These are phyloP conservation scores for Diadophis punctatus DNA, from an alignment of 2,113 vertebrate species.

Conservation along the genomic window DNA sequence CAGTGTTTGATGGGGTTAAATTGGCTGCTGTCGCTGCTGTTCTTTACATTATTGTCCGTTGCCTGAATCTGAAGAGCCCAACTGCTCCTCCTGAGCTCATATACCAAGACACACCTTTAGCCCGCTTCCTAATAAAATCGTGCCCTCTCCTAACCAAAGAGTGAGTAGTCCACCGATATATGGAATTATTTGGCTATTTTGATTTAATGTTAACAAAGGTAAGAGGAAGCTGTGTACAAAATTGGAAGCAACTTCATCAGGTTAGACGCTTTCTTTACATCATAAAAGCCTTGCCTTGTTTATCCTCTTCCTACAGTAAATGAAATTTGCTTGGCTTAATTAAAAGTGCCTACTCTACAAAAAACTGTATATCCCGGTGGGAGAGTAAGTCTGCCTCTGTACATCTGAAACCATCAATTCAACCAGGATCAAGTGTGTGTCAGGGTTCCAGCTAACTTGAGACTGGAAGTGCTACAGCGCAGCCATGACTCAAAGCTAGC, in stretches of 20 bases:
- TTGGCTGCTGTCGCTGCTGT: constrained; percentile 91
- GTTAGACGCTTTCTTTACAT: neutral
- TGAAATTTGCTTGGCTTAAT: neutral
- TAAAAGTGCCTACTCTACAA: neutral
- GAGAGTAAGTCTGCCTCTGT: neutral
- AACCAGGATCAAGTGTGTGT: neutral
- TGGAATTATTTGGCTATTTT: neutral
- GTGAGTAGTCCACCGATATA: constrained; percentile 72
- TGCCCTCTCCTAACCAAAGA: constrained; percentile 97
- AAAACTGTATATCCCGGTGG: neutral
- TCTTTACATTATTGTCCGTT: constrained; percentile 92
- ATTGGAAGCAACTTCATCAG: neutral
- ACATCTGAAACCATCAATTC: neutral
- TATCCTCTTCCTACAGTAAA: neutral
- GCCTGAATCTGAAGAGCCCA: constrained; percentile 94
- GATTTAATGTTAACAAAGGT: neutral
- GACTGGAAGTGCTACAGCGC: too few relatives aligned
- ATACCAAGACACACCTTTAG: constrained; percentile 89
- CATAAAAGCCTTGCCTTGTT: neutral
- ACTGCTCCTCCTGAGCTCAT: constrained; percentile 89
- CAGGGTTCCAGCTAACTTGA: too few relatives aligned
- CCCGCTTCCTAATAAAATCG: constrained; percentile 89
- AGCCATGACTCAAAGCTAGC: too few relatives aligned
- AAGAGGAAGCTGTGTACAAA: neutral
- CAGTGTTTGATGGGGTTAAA: constrained; percentile 96